phyloP scores from a whole-genome alignment of 1,140 invertebrate species.

The Mylabris phalerata region DNA sequence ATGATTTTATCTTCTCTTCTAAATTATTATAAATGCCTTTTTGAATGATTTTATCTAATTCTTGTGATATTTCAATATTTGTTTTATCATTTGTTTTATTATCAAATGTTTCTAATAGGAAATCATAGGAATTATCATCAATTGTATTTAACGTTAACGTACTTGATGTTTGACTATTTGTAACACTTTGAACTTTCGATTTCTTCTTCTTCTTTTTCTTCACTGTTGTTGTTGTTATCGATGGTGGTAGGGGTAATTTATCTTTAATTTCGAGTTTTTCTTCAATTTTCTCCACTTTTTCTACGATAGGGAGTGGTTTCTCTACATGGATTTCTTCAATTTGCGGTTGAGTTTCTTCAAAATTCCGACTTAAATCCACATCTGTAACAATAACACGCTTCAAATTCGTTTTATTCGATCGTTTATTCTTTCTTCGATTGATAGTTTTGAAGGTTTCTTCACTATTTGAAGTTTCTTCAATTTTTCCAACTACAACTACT shows the following conservation, averaged over 20 bases:
- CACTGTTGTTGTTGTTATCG: conserved; percentile 1
- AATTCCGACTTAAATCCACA: neutral
- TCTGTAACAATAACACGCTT: conserved; percentile 37
- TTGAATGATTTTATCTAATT: conserved; percentile 39
- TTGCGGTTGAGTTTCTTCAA: neutral
- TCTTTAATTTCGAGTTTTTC: neutral
- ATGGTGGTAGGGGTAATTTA: too few species aligned
- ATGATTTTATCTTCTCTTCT: conserved; percentile 35
- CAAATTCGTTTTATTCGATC: neutral
- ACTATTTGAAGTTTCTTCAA: neutral
- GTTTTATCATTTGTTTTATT: conserved; percentile 33
- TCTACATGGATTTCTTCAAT: conserved; percentile 6
- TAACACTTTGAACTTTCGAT: conserved; percentile 12
- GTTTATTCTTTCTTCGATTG: too few species aligned
- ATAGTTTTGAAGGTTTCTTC: too few species aligned
- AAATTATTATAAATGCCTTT: conserved; percentile 37
- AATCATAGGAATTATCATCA: conserved; percentile 30
- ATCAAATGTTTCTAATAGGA: conserved; percentile 26
- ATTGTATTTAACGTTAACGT: conserved; percentile 10
- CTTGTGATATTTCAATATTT: conserved; percentile 38
- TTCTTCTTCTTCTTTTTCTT: conserved; percentile 38
- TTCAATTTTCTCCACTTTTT: conserved; percentile 4
- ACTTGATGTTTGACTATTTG: conserved; percentile 8
- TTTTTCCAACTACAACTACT: neutral
- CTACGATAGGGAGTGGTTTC: neutral